Percentiles rank a stretch among this genome's conserved stretches.
Conservation (phyloP, 1,140 invertebrate genomes). For the Macrobrachium nipponense region DNA sequence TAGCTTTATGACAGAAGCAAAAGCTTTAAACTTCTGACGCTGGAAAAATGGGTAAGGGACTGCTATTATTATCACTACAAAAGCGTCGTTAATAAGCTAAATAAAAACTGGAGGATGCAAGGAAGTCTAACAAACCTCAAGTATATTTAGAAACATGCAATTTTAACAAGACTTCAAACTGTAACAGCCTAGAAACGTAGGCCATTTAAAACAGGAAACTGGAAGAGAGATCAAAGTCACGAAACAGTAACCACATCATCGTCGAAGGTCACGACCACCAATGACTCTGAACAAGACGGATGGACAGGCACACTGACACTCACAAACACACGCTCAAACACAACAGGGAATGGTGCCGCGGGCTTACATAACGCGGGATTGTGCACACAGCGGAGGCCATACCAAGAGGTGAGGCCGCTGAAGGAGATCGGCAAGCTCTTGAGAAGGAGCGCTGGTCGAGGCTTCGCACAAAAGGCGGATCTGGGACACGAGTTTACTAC, state of each 20-base stretch:
- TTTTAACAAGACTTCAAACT: too few species aligned
- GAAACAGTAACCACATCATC: background rate
- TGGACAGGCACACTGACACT: background rate
- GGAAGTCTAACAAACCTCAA: too few species aligned
- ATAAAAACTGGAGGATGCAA: too few species aligned
- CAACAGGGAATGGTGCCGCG: conserved; percentile 17
- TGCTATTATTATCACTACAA: too few species aligned
- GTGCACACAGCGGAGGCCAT: conserved; percentile 50
- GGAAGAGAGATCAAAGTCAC: background rate
- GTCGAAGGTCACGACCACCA: background rate
- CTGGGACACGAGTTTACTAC: conserved; percentile 29
- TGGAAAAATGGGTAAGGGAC: too few species aligned
- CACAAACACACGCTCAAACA: conserved; percentile 1
- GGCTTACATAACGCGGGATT: conserved; percentile 58
- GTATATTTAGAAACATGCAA: too few species aligned
- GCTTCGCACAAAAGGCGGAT: conserved; percentile 34
- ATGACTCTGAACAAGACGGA: too few species aligned
- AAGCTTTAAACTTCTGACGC: too few species aligned
- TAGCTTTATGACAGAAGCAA: too few species aligned
- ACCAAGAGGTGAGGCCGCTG: conserved; percentile 57
- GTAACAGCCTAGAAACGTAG: too few species aligned
- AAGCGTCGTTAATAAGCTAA: too few species aligned
- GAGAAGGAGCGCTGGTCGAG: conserved; percentile 48
- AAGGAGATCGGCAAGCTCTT: conserved; percentile 38
- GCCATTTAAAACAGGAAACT: too few species aligned